Percentiles rank a stretch among this genome's conserved stretches.
These are phyloP conservation scores for Sipunculus nudus DNA, from an alignment of 2,888 invertebrate species.

Conservation along the genomic window DNA sequence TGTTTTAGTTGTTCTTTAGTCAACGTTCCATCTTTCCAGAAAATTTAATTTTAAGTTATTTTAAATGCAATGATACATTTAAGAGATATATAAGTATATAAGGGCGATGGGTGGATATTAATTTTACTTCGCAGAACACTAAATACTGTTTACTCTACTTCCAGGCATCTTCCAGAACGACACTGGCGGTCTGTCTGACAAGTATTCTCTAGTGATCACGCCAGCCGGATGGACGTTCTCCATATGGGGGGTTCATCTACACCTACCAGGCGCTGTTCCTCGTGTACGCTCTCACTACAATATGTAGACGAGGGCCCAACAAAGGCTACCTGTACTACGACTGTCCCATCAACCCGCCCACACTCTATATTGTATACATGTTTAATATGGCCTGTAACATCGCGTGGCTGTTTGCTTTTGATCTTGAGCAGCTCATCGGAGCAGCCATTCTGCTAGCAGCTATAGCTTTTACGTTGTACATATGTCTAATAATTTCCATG, in stretches of 20 bases:
- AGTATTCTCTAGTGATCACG: conserved; percentile 46
- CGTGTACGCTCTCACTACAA: conserved; percentile 45
- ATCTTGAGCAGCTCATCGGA: conserved; percentile 40
- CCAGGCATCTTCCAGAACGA: conserved; percentile 45
- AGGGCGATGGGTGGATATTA: no score
- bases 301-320: conserved; percentile 41
- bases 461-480: conserved; percentile 44
- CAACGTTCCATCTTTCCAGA: no score
- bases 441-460: conserved; percentile 41
- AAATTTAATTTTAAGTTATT: no score
- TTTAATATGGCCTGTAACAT: conserved; percentile 42
- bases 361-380: conserved; percentile 37
- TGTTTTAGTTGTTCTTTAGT: no score
- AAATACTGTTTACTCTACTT: no score
- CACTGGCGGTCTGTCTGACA: conserved; percentile 46
- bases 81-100: no score
- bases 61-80: no score
- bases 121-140: no score
- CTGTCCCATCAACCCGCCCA: conserved; percentile 41
- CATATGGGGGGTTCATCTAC: conserved; percentile 56
- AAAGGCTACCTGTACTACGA: conserved; percentile 44
- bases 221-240: conserved; percentile 58
- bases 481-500: conserved; percentile 43
- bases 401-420: conserved; percentile 48
- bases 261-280: conserved; percentile 49